Percentiles rank a stretch among this genome's conserved stretches.
These are phyloP conservation scores for Harpagifer antarcticus DNA, from an alignment of 2,797 vertebrate species.

Conservation along the genomic window DNA sequence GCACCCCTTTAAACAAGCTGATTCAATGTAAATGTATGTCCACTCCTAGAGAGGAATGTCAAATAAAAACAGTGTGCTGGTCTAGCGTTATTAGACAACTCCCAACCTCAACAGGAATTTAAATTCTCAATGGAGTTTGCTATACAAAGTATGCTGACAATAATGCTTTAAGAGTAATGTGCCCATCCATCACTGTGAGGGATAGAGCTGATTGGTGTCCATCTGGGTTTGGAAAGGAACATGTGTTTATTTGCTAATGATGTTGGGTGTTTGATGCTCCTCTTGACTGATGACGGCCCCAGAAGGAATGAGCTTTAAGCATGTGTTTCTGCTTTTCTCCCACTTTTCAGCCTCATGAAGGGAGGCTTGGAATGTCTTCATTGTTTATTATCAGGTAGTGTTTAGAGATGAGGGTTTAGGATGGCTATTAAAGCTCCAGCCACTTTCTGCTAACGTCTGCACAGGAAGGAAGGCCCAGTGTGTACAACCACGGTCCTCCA, in stretches of 20 bases:
- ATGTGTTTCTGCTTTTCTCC: slow-evolving; percentile 63
- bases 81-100: too few relatives aligned
- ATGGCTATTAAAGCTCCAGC: slow-evolving; percentile 17
- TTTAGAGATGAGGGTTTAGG: slow-evolving; percentile 35
- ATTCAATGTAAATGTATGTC: too few relatives aligned
- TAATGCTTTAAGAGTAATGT: not conserved
- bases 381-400: slow-evolving; percentile 55
- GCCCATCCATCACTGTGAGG: slow-evolving; percentile 29
- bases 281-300: slow-evolving; percentile 28
- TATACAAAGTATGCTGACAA: not conserved
- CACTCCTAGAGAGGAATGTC: too few relatives aligned
- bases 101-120: not conserved
- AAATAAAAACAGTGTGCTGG: too few relatives aligned
- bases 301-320: not conserved
- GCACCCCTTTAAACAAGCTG: too few relatives aligned
- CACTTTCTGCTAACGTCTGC: slow-evolving; percentile 1
- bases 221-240: slow-evolving; percentile 5
- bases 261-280: slow-evolving; percentile 37
- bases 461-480: not conserved
- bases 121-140: not conserved
- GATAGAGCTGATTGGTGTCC: not conserved
- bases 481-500: not conserved
- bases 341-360: slow-evolving; percentile 43
- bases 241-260: slow-evolving; percentile 51
- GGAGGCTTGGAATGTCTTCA: slow-evolving; percentile 58